Base-by-base conservation (phyloP, 1,140 invertebrate genomes). In the Scaptomyza pallida region DNA sequence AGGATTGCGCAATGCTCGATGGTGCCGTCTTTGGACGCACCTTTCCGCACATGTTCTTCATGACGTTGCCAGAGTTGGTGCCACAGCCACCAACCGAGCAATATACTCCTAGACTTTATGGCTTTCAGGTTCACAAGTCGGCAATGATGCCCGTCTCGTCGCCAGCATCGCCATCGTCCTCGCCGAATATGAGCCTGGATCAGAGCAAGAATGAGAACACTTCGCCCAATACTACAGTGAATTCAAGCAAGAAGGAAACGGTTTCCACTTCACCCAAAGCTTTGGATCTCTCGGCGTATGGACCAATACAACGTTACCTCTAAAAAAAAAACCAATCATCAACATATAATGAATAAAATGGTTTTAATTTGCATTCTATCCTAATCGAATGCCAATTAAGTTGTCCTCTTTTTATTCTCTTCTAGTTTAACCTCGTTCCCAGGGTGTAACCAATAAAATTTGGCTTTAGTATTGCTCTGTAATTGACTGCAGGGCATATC, bases 401-500 rank as follows among this genome's bases (percentile, higher is more conserved):
- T 35, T 35, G 8, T 19, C 12, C 6, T 54, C 37, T 37, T 33
- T 77, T 23, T 13, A 35, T 19, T 30, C n/a, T n/a, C n/a, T n/a
- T n/a, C n/a, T n/a, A n/a, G n/a, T n/a, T 52, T 72, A 80, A 76
- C 80, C 80, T 62, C 72, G 63, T 83, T 83, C 80, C 81, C 80
- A 83, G 72, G 63, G 56, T 70, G 63, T 57, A 64, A 57, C 16
- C 57, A 17, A 54, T 45, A 57, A 54, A 71, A 70, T 45, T 54
- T 51, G 33, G 4, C 19, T 26, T 60, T 19, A 48, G 45, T 61
- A 75, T 83, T 83, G 80, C 85, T 83, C 80, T 83, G 80, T 83
- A 83, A 83, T 86, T 83, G 80, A 82, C 80, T 80, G 68, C 37
- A 83, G 80, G 80, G 80, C 80, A 80, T 83, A 83, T 83, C 80